Evolutionary conservation across 2,888 invertebrate species (phyloP).

Genomic region (Cyrtodaria siliqua): DNA sequence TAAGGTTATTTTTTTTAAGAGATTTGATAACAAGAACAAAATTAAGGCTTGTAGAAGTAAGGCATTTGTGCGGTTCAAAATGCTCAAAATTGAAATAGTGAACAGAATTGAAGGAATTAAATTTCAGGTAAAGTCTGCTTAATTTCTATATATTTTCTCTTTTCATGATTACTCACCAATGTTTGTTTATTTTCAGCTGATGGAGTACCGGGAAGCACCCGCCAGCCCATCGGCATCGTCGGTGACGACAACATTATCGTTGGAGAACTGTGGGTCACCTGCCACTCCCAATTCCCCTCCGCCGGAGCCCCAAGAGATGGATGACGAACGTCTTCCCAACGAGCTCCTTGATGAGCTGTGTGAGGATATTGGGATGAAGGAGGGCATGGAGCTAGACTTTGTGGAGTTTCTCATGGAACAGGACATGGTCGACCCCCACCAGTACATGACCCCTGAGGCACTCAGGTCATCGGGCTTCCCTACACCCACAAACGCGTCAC

Average conservation of each 20-base stretch:
- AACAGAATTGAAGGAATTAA: too few species aligned
- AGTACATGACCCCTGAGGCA: conserved; percentile 80
- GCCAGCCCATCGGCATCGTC: conserved; percentile 78
- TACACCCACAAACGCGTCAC: conserved; percentile 58
- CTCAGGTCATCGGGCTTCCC: conserved; percentile 62
- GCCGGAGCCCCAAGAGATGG: conserved; percentile 69
- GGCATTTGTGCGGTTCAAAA: too few species aligned
- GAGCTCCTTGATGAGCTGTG: conserved; percentile 85
- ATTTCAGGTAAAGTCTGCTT: too few species aligned
- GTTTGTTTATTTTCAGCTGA: conserved; percentile 76
- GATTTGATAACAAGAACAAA: too few species aligned
- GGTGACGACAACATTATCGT: conserved; percentile 71
- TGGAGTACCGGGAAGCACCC: conserved; percentile 81
- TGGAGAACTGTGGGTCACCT: conserved; percentile 79
- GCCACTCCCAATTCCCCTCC: conserved; percentile 78
- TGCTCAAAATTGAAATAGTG: too few species aligned
- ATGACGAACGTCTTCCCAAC: conserved; percentile 80
- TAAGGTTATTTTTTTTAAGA: too few species aligned
- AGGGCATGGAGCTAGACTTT: conserved; percentile 85
- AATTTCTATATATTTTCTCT: too few species aligned
- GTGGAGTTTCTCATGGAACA: conserved; percentile 83
- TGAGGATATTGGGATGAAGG: conserved; percentile 85
- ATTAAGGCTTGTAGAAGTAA: too few species aligned
- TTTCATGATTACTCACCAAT: too few species aligned
- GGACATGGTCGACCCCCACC: conserved; percentile 75